Evolutionary conservation across 2,113 vertebrate genomes (phyloP).

Genomic region (Tenrec ecaudatus): DNA sequence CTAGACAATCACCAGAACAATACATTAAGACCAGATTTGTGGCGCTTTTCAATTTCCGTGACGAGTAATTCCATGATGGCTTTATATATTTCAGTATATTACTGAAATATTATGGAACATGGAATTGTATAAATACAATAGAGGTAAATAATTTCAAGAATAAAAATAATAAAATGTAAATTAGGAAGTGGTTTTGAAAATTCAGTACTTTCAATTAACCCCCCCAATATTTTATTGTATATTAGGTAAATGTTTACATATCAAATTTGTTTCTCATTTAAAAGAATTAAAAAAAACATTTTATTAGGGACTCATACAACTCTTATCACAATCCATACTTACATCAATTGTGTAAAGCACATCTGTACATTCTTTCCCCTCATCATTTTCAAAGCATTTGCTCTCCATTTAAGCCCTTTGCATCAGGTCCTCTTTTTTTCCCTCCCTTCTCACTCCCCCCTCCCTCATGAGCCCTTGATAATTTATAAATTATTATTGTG

Average conservation of each 20-base stretch:
- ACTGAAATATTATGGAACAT: neutral
- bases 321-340: no score
- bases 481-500: no score
- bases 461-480: no score
- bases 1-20: neutral
- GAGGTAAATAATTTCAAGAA: neutral
- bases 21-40: conserved; percentile 33
- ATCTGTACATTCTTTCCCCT: no score
- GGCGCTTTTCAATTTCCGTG: conserved; percentile 36
- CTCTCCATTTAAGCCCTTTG: no score
- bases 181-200: conserved; percentile 32
- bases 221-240: neutral
- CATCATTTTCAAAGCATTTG: no score
- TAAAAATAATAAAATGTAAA: neutral
- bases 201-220: neutral
- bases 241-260: neutral
- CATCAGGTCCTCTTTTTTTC: no score
- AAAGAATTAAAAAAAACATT: no score
- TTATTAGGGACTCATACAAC: no score
- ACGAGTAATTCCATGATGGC: neutral
- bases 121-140: neutral
- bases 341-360: no score
- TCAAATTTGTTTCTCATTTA: neutral
- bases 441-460: no score
- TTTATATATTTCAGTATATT: conserved; percentile 45